Percentiles rank a stretch among this genome's conserved stretches.
phyloP scores from a whole-genome alignment of 2,113 vertebrate genomes.

The Acinonyx jubatus region DNA sequence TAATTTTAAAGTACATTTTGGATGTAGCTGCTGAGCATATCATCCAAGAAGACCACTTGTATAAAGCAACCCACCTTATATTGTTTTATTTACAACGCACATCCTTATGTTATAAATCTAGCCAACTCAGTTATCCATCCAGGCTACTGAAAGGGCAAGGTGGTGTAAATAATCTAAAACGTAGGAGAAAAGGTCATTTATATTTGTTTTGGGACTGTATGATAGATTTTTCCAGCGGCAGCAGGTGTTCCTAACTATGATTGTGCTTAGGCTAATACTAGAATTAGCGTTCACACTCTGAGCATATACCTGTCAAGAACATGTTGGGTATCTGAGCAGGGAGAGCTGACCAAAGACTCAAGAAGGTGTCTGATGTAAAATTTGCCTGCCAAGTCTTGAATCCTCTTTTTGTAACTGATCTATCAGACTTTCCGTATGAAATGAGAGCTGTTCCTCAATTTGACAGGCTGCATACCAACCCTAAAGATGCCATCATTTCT shows the following conservation, averaged over 20 bases:
- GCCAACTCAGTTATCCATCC: conserved; percentile 27
- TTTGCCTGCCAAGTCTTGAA: conserved; percentile 4
- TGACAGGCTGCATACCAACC: neutral
- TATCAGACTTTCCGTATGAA: neutral
- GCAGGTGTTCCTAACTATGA: conserved; percentile 59
- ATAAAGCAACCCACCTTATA: neutral
- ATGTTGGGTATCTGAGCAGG: neutral
- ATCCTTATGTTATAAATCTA: conserved; percentile 43
- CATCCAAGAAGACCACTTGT: neutral
- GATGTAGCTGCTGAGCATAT: neutral
- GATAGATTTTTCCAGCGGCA: neutral
- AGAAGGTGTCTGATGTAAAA: conserved; percentile 7
- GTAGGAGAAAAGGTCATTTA: neutral
- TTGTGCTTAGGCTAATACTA: conserved; percentile 57
- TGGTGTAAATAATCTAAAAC: conserved; percentile 37
- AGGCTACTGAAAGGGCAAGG: conserved; percentile 8
- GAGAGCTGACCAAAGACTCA: neutral
- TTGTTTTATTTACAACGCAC: neutral
- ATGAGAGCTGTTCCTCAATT: neutral
- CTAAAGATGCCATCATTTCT: conserved; percentile 33
- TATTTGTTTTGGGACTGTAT: conserved; percentile 29
- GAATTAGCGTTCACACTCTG: conserved; percentile 28
- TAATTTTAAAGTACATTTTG: conserved; percentile 37
- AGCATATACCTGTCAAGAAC: neutral
- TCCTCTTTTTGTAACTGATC: neutral